These are phyloP conservation scores for Pantherophis guttatus DNA, from an alignment of 2,113 vertebrate genomes.

Conservation along the genomic window DNA sequence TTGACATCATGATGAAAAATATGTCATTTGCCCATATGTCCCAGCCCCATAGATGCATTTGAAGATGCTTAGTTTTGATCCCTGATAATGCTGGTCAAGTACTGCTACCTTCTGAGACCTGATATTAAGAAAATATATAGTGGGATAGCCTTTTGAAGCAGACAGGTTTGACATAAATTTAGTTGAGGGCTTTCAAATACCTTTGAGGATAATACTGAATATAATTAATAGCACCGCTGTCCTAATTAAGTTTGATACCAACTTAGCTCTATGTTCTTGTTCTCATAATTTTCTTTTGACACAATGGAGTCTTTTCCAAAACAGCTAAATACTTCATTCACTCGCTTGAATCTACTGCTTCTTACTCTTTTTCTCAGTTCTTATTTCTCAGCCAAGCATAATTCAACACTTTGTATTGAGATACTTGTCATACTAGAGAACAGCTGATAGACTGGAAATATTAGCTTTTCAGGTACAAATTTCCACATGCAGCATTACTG, in stretches of 20 bases:
- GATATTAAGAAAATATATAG: background rate
- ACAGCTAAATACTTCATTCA: background rate
- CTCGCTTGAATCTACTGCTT: background rate
- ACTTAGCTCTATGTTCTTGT: background rate
- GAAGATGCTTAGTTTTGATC: background rate
- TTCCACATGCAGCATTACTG: background rate
- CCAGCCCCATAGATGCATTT: background rate
- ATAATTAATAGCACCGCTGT: background rate
- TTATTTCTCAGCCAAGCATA: background rate
- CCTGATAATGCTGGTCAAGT: background rate
- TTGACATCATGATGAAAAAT: background rate
- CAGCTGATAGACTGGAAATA: background rate
- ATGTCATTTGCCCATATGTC: background rate
- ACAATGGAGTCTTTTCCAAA: background rate
- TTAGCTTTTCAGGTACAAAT: background rate
- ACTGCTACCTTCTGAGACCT: background rate
- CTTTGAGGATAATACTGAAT: background rate
- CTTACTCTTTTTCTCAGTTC: background rate
- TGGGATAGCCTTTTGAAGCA: background rate
- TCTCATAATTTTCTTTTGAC: background rate
- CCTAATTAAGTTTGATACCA: background rate
- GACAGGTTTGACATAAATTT: background rate
- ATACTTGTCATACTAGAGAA: background rate
- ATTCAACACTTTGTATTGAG: background rate
- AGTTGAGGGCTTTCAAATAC: background rate